phyloP scores from a whole-genome alignment of 53 echinoderm and acorn worm genomes.

The Stichopus horrens region DNA sequence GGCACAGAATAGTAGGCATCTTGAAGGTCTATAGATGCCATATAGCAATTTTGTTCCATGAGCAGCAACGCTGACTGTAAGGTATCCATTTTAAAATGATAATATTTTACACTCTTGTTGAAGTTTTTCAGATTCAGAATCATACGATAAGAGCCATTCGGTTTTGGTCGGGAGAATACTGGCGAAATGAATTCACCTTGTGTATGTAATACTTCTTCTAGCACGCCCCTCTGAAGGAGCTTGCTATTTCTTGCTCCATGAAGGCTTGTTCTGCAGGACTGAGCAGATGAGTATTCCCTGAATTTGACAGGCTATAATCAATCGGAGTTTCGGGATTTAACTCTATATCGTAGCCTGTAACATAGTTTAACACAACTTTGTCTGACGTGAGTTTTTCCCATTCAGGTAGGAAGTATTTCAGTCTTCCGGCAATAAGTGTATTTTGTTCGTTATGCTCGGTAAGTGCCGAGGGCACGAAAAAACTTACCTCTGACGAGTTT shows the following conservation, averaged over 20 bases:
- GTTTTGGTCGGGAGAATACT: constrained; percentile 22
- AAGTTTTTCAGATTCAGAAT: constrained; percentile 27
- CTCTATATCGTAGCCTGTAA: constrained; percentile 42
- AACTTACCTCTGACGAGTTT: not conserved
- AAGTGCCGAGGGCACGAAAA: not conserved
- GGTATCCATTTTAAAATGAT: constrained; percentile 51
- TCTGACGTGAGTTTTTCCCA: constrained; percentile 50
- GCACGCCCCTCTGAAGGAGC: constrained; percentile 16
- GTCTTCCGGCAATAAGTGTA: not conserved
- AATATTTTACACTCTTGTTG: not conserved
- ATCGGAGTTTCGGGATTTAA: constrained; percentile 1
- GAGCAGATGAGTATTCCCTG: not conserved
- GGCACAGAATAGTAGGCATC: constrained; percentile 13
- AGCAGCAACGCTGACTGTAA: constrained; percentile 26
- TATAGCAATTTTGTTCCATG: constrained; percentile 15
- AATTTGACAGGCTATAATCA: not conserved
- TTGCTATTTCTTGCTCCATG: not conserved
- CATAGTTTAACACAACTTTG: constrained; percentile 26
- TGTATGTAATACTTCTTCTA: constrained; percentile 1
- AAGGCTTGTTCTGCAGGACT: not conserved
- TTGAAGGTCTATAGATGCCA: constrained; percentile 20
- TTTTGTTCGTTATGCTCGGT: not conserved
- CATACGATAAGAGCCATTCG: constrained; percentile 36
- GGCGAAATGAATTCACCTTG: constrained; percentile 38
- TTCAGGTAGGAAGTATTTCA: not conserved